These are phyloP conservation scores for Axis porcinus DNA, from an alignment of 2,113 vertebrate genomes.

Conservation along the genomic window DNA sequence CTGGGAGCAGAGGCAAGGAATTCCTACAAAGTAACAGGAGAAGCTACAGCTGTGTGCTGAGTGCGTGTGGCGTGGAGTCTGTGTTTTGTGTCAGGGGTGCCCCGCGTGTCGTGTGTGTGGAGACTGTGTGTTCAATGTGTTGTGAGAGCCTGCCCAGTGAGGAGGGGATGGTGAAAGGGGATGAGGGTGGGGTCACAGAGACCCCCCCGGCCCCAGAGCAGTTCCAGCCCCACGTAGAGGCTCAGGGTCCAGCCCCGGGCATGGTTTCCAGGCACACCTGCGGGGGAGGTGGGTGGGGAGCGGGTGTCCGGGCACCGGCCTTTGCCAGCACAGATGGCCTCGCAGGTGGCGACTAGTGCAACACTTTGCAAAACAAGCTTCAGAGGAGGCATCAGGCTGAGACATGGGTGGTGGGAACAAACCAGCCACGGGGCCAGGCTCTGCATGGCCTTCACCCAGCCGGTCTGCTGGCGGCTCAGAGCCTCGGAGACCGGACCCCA, in stretches of 20 bases:
- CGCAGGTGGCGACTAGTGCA: slow-evolving; percentile 3
- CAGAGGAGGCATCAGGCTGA: not conserved
- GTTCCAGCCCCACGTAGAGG: not conserved
- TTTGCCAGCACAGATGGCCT: slow-evolving; percentile 31
- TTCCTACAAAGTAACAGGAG: accelerated
- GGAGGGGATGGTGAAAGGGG: not conserved
- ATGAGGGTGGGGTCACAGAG: accelerated
- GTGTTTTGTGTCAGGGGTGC: not conserved
- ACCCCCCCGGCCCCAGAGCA: not conserved
- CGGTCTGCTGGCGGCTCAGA: accelerated
- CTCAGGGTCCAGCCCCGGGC: not conserved
- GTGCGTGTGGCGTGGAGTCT: accelerated
- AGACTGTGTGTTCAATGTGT: not conserved
- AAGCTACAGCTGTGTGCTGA: accelerated
- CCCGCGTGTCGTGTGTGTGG: not conserved
- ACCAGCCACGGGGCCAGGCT: not conserved
- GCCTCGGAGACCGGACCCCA: accelerated
- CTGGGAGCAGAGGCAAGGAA: not conserved
- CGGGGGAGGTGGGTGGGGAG: not conserved
- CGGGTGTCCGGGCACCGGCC: not conserved
- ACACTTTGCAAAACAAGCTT: slow-evolving; percentile 41
- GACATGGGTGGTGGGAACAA: not conserved
- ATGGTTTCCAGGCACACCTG: not conserved
- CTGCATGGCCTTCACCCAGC: not conserved
- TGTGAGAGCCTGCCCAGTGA: accelerated